Evolutionary conservation across 2,113 vertebrate species (phyloP), one percentile per base, ranked within the genome.

Genomic region (Pseudopodoces humilis): DNA sequence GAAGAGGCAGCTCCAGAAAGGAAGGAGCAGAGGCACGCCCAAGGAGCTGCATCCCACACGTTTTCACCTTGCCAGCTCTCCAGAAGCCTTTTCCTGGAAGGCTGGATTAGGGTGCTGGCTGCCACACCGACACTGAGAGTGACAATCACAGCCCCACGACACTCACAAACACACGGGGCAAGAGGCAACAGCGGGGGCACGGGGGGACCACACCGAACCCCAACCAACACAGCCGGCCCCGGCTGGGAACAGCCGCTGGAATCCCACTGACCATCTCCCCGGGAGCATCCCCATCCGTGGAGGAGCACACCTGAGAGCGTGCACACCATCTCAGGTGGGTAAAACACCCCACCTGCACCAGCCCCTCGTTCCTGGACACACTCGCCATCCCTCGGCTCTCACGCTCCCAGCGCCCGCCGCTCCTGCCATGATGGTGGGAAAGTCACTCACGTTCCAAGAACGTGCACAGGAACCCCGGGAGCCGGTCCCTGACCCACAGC

Each of bases 391-490:
- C 72, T 28, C 4, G 13, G 44, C 15, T 1, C 35, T 39, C 31
- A 2, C 0, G 9, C 23, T 12, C 5, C 68, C 79, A 21, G 27
- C 1, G 37, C 53, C 53, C 0, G 2, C 67, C 16, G 7, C 43
- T 49, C 33, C 72, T n/a, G 58, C 70, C 85, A 12, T 8, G 50
- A 75, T 0, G 1, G 37, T 5, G 30, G 72, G 21, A 63, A 90
- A 72, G 89, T 10, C 71, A 14, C 44, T 44, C 71, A 20, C 1
- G 4, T 43, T 79, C 27, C 71, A 27, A 33, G 18, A 59, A 49
- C 27, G 3, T 0, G 0, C 0, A 0, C 5, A 3, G 28, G 53
- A 53, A 37, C 52, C 13, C 28, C 0, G 0, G 35, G 35, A 83
- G 55, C 59, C 0, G 2, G 28, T 12, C 62, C 10, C 43, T 1